A percentile compares a stretch with the other conserved stretches of the same genome.
These are phyloP conservation scores for Melipona bicolor DNA, from an alignment of 2,888 invertebrate genomes.

Conservation along the genomic window DNA sequence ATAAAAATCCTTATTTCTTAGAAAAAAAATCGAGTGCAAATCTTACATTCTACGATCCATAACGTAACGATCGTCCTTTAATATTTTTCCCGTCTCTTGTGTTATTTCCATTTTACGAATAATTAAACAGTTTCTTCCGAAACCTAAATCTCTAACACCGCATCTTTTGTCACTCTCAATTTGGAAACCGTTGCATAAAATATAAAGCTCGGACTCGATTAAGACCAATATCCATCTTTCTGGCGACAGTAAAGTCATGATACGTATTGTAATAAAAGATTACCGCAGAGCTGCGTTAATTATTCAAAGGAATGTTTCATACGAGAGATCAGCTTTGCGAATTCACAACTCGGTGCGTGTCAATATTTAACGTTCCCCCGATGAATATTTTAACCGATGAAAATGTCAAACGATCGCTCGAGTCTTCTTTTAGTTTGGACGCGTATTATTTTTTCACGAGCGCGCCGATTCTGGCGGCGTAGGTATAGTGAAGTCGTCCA, in stretches of 20 bases:
- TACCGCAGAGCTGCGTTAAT: not conserved
- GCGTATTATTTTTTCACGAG: conserved; percentile 1
- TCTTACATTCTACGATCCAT: too few relatives aligned
- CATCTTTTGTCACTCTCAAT: not conserved
- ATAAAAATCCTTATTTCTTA: too few relatives aligned
- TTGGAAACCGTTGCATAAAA: not conserved
- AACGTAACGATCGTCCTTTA: too few relatives aligned
- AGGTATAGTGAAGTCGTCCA: conserved; percentile 13
- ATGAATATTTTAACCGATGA: conserved; percentile 11
- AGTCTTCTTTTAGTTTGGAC: not conserved
- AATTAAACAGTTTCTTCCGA: too few relatives aligned
- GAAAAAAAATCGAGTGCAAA: too few relatives aligned
- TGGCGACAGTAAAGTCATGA: not conserved
- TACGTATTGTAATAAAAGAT: not conserved
- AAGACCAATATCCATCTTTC: not conserved
- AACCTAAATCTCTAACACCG: too few relatives aligned
- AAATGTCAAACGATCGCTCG: not conserved
- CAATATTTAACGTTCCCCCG: conserved; percentile 1
- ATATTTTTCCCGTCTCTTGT: too few relatives aligned
- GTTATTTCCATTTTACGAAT: too few relatives aligned
- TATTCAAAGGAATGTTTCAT: conserved; percentile 1
- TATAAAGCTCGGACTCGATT: not conserved
- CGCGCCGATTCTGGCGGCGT: not conserved
- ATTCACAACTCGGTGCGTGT: conserved; percentile 3
- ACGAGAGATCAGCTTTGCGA: not conserved